Evolutionary conservation across 2,113 vertebrate species (phyloP).

Genomic region (Bubo blakistoni): DNA sequence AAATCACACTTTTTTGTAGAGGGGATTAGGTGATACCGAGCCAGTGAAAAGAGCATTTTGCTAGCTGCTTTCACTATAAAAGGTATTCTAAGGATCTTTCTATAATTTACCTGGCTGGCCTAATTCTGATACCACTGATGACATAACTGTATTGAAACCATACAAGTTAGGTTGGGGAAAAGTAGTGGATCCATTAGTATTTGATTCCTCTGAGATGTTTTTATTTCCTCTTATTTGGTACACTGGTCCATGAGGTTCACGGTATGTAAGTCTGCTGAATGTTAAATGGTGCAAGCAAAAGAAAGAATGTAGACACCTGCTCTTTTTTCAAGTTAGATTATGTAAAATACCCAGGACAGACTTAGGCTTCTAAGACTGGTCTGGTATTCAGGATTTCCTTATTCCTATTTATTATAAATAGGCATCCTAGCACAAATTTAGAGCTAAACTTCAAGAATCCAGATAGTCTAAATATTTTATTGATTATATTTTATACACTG

Average conservation of each 20-base stretch:
- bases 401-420: background rate
- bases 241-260: background rate
- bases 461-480: conserved; percentile 45
- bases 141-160: background rate
- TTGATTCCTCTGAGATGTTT: background rate
- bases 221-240: background rate
- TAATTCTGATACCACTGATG: background rate
- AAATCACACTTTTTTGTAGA: background rate
- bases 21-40: background rate
- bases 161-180: background rate
- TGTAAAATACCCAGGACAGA: background rate
- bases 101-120: background rate
- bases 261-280: background rate
- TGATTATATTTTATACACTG: conserved; percentile 34
- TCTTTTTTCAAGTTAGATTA: background rate
- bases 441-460: background rate
- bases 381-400: background rate
- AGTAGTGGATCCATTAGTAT: background rate
- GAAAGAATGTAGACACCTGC: background rate
- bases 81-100: background rate
- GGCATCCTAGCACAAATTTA: background rate
- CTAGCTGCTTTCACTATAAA: background rate
- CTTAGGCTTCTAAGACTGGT: background rate
- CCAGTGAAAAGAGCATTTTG: background rate
- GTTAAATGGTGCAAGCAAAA: background rate